Evolutionary conservation across 2,797 vertebrate species (phyloP).

Genomic region (Poeciliopsis infans): DNA sequence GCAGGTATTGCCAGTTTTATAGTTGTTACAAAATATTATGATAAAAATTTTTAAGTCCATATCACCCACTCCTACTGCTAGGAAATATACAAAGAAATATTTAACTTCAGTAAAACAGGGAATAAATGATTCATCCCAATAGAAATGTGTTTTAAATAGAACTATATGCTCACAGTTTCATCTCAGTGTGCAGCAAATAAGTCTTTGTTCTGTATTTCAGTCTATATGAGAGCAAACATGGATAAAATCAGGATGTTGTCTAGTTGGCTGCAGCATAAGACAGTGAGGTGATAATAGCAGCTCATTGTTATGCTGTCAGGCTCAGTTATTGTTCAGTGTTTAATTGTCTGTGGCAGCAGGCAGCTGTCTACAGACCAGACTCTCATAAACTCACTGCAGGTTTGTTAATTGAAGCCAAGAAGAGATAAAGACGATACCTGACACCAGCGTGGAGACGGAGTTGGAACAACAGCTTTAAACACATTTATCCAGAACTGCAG

Average conservation of each 20-base stretch:
- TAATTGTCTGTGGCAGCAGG: constrained; percentile 1
- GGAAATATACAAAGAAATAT: neutral
- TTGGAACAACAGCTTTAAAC: too few relatives aligned
- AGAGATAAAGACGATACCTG: neutral
- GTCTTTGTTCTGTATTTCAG: neutral
- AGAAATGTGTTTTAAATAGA: neutral
- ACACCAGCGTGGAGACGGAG: neutral
- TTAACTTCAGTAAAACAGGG: neutral
- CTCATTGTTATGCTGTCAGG: neutral
- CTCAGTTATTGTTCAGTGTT: neutral
- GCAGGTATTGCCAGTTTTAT: too few relatives aligned
- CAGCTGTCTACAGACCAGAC: neutral
- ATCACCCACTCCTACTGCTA: too few relatives aligned
- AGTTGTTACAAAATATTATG: too few relatives aligned
- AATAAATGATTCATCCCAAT: neutral
- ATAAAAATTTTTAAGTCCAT: too few relatives aligned
- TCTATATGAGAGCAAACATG: neutral
- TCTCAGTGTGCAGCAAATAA: neutral
- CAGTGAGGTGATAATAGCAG: neutral
- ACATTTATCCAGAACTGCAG: too few relatives aligned
- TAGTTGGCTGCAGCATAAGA: neutral
- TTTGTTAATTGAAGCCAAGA: constrained; percentile 4
- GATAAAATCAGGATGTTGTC: too few relatives aligned
- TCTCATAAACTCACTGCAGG: neutral
- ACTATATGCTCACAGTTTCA: neutral